Base-by-base conservation (phyloP, 2,113 vertebrate species). In the Elanus axillaris region DNA sequence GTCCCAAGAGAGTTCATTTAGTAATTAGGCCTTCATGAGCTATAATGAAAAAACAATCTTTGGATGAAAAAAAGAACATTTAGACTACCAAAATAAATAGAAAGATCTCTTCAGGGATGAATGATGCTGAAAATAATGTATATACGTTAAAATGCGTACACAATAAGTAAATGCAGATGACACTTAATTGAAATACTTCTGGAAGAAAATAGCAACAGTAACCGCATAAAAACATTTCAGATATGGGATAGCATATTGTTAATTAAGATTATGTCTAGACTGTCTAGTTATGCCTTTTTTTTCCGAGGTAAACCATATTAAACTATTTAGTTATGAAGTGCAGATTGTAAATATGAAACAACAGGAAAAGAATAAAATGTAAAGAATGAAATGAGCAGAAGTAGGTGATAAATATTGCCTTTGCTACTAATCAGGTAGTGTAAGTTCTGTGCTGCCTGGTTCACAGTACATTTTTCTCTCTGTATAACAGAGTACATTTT, bases 401-500 rank as follows among this genome's bases (percentile, higher is more conserved):
- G 80, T 62, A 90, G 86, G 87, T 97, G 96, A 94, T 96, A 96
- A 95, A 93, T 87, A 93, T 26, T 90, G 63, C 45, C 93, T 96
- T 85, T 88, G 85, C 67, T 94, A 50, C 77, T 91, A 50, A 94
- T 93, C 77, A 93, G 92, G 91, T 83, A 91, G 91, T 86, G 78
- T 58, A 88, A 96, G 75, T 85, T 91, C 82, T 91, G 67, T 47
- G 71, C 77, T 95, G 91, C 55, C 59, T 96, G 85, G 92, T 93
- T 96, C 82, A 92, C 75, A 88, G 92, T 67, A 45, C 88, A 83
- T 92, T 93, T 90, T 96, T 94, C 95, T 93, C 78, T 88, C 89
- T 91, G 62, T 95, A 90, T 95, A 94, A 93, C 88, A 94, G 90
- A 96, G 91, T 96, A 97, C 89, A 80, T 96, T 79, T 93, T 95